These are phyloP conservation scores for Exaiptasia diaphana DNA, from an alignment of 64 coral and sea anemone species.

Conservation along the genomic window DNA sequence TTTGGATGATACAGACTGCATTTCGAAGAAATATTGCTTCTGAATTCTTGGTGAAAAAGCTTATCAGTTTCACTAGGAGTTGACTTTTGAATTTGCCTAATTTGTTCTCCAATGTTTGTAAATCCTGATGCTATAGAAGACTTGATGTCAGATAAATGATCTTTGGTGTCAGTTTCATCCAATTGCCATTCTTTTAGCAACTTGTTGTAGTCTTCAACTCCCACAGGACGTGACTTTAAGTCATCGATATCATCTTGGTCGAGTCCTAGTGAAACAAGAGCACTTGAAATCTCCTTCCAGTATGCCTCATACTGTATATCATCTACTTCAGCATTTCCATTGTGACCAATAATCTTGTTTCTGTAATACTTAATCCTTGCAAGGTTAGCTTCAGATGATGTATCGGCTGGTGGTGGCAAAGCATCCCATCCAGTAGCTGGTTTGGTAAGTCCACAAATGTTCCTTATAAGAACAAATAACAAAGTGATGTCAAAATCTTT, in stretches of 20 bases:
- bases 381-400: background rate
- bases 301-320: background rate
- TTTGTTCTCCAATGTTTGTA: no score
- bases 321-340: no score
- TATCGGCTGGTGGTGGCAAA: no score
- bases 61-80: no score
- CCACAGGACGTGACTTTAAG: background rate
- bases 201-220: background rate
- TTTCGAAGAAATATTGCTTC: background rate
- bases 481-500: slow-evolving; percentile 20
- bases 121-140: no score
- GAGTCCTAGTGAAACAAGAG: background rate
- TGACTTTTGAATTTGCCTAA: no score
- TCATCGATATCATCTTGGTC: background rate
- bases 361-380: background rate
- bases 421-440: background rate
- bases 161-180: no score
- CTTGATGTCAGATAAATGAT: background rate
- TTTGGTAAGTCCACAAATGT: no score
- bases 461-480: no score
- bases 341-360: no score
- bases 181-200: background rate
- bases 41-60: no score
- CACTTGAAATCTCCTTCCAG: background rate
- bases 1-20: background rate